These are phyloP conservation scores for Coregonus ussuriensis DNA, from an alignment of 2,797 vertebrate species.

Conservation along the genomic window DNA sequence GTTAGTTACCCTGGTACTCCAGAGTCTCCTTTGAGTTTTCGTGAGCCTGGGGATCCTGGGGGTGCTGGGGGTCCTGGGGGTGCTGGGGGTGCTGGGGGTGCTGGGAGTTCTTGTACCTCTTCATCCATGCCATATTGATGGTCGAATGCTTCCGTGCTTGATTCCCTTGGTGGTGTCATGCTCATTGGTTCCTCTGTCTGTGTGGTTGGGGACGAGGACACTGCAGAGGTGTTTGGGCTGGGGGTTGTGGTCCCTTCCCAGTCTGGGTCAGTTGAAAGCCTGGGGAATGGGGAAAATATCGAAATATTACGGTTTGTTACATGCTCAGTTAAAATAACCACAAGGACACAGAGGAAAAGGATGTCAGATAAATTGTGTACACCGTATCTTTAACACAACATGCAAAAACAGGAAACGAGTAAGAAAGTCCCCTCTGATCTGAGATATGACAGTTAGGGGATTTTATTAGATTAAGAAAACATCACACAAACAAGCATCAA, in stretches of 20 bases:
- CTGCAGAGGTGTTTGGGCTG: neutral
- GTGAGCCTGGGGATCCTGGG: too few relatives aligned
- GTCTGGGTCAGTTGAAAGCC: too few relatives aligned
- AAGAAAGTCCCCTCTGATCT: neutral
- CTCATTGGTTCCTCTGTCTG: neutral
- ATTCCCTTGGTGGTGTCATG: neutral
- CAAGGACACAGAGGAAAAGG: neutral
- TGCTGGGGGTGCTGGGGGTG: too few relatives aligned
- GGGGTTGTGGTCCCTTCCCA: neutral
- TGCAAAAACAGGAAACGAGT: neutral
- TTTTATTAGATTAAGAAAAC: too few relatives aligned
- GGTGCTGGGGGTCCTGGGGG: too few relatives aligned
- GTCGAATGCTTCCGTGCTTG: too few relatives aligned
- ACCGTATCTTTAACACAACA: neutral
- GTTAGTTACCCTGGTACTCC: neutral
- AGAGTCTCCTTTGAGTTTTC: too few relatives aligned
- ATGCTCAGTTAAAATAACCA: neutral
- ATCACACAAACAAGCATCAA: too few relatives aligned
- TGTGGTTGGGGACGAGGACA: neutral
- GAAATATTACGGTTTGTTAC: neutral
- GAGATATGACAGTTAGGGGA: neutral
- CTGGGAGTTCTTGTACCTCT: rapidly evolving
- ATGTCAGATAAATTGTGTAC: neutral
- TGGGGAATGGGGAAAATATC: neutral
- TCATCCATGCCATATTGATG: too few relatives aligned